Evolutionary conservation across 2,113 vertebrate species (phyloP).

Genomic region (Microtus oregoni): DNA sequence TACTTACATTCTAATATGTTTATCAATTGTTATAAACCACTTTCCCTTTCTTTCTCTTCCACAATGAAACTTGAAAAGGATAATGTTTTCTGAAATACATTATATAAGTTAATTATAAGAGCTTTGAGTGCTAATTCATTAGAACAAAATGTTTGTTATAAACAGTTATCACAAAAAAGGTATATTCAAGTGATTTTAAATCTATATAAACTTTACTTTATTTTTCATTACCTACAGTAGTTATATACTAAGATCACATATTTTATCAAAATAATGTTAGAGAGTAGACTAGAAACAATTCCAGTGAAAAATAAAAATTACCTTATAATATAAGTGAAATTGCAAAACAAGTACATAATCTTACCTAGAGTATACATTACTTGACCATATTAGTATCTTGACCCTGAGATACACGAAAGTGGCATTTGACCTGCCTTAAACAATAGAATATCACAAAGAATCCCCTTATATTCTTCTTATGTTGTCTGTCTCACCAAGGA

Average conservation of each 20-base stretch:
- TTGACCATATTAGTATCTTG: not conserved
- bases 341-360: not conserved
- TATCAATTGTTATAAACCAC: not conserved
- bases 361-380: not conserved
- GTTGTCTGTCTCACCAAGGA: not conserved
- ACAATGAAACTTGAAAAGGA: not conserved
- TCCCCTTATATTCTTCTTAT: not conserved
- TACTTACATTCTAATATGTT: not conserved
- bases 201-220: not conserved
- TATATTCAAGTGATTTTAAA: slow-evolving; percentile 30
- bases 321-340: not conserved
- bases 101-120: not conserved
- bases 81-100: not conserved
- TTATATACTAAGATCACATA: not conserved
- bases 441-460: not conserved
- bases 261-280: slow-evolving; percentile 9
- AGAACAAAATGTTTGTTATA: too few relatives aligned
- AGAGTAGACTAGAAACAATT: not conserved
- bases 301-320: not conserved
- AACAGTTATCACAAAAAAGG: not conserved
- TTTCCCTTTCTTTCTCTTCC: not conserved
- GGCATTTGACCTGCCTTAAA: not conserved
- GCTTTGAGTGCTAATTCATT: not conserved
- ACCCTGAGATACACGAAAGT: not conserved
- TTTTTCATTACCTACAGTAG: not conserved